These are phyloP conservation scores for Orchesella flavescens DNA, from an alignment of 2,888 invertebrate species.

Conservation along the genomic window DNA sequence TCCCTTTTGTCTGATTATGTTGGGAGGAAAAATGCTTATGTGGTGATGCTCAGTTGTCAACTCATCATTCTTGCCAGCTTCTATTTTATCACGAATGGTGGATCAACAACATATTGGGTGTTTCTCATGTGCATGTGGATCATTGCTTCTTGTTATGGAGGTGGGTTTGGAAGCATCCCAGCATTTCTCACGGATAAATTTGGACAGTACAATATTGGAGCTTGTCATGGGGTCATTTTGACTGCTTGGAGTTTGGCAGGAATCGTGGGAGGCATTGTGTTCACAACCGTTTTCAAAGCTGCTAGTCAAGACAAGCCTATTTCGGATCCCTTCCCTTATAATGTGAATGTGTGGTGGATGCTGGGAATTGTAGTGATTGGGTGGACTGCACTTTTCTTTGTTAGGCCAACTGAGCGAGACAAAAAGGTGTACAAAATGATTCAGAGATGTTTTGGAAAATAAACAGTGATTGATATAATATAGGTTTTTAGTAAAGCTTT, in stretches of 20 bases:
- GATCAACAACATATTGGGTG: constrained; percentile 61
- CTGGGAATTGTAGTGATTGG: constrained; percentile 63
- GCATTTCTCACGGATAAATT: constrained; percentile 65
- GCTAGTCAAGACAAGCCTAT: not conserved
- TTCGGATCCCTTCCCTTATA: constrained; percentile 61
- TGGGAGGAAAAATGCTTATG: constrained; percentile 64
- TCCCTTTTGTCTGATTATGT: constrained; percentile 63
- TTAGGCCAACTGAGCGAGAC: constrained; percentile 64
- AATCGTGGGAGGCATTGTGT: constrained; percentile 67
- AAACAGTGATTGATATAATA: not conserved
- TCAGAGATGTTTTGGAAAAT: not conserved
- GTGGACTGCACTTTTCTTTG: constrained; percentile 60
- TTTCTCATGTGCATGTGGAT: constrained; percentile 67
- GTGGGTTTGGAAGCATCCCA: constrained; percentile 59
- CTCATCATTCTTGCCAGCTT: constrained; percentile 58
- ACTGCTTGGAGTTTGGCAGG: constrained; percentile 69
- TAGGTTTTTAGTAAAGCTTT: not conserved
- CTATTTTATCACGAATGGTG: constrained; percentile 61
- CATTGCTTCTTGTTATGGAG: constrained; percentile 62
- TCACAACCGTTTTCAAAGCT: constrained; percentile 63
- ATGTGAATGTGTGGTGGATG: constrained; percentile 70
- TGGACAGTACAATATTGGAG: constrained; percentile 67
- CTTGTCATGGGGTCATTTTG: constrained; percentile 67
- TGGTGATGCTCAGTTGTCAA: constrained; percentile 63
- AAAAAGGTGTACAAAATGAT: not conserved